A percentile compares a stretch with the other conserved stretches of the same genome.
These are phyloP conservation scores for Chloroceryle inda DNA, from an alignment of 2,797 vertebrate species.

Conservation along the genomic window DNA sequence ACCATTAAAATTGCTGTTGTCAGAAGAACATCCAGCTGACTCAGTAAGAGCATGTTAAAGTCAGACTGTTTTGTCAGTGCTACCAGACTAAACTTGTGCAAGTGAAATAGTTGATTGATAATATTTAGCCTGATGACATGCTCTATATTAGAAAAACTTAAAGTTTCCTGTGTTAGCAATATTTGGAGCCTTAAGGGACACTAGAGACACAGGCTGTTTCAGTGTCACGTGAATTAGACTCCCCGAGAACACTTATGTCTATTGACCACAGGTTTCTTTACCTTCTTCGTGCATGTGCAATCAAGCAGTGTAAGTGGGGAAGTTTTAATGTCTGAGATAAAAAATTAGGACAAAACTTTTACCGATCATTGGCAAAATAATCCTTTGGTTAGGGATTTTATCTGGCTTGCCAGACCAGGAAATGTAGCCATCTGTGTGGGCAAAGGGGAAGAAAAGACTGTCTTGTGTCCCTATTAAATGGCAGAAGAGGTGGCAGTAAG, in stretches of 20 bases:
- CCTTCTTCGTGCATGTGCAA: not conserved
- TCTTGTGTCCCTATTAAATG: not conserved
- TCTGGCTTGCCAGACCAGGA: not conserved
- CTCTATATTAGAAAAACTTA: not conserved
- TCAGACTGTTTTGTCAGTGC: not conserved
- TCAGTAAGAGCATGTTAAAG: not conserved
- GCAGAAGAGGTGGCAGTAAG: not conserved
- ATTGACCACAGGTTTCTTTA: not conserved
- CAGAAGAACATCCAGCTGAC: not conserved
- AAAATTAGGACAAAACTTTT: not conserved
- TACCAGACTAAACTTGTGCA: not conserved
- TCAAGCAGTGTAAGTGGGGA: not conserved
- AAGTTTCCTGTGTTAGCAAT: not conserved
- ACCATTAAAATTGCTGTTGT: constrained; percentile 21
- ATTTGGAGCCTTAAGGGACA: not conserved
- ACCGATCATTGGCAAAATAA: not conserved
- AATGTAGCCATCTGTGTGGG: not conserved
- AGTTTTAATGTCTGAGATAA: not conserved
- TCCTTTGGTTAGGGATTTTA: not conserved
- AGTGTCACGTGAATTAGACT: not conserved
- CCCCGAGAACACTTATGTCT: not conserved
- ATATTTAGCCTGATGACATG: not conserved
- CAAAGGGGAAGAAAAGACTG: not conserved
- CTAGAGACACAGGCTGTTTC: not conserved
- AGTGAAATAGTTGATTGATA: not conserved